A percentile compares a stretch with the other conserved stretches of the same genome.
Evolutionary conservation across 2,113 vertebrate genomes (phyloP).

Genomic region (Hippoglossus stenolepis): DNA sequence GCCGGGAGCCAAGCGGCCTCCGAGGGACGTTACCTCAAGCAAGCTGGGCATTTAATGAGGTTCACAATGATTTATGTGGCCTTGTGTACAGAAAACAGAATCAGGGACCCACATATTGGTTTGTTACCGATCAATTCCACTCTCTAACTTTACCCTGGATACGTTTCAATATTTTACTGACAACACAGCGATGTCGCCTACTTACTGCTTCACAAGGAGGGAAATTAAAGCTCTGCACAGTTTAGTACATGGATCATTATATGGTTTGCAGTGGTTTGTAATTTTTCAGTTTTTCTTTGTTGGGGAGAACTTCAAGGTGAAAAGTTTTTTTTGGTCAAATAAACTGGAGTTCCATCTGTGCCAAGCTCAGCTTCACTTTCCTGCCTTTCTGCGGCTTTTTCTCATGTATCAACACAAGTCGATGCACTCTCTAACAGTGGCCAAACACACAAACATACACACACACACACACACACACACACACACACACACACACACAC

Average conservation of each 20-base stretch:
- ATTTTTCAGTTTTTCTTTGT: background rate
- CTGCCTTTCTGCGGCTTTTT: conserved; percentile 7
- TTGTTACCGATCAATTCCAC: conserved; percentile 71
- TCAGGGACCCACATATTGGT: conserved; percentile 62
- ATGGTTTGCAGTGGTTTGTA: background rate
- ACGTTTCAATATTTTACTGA: conserved; percentile 67
- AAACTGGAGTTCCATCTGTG: no score
- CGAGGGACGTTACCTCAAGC: conserved; percentile 65
- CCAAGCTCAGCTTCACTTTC: background rate
- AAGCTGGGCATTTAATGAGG: conserved; percentile 69
- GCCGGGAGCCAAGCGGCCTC: conserved; percentile 59
- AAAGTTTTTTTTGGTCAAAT: no score
- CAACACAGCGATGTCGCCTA: conserved; percentile 35
- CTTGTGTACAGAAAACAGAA: conserved; percentile 67
- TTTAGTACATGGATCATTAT: conserved; percentile 19
- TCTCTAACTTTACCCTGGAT: conserved; percentile 65
- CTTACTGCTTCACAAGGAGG: conserved; percentile 47
- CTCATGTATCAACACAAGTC: conserved; percentile 31
- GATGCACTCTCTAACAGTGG: conserved; percentile 3
- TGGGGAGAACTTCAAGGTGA: background rate
- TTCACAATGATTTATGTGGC: conserved; percentile 74
- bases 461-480: background rate
- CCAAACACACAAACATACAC: background rate
- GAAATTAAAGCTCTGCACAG: conserved; percentile 54
- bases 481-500: background rate